These are phyloP conservation scores for Xenentodon cancila DNA, from an alignment of 2,797 vertebrate genomes.

Conservation along the genomic window DNA sequence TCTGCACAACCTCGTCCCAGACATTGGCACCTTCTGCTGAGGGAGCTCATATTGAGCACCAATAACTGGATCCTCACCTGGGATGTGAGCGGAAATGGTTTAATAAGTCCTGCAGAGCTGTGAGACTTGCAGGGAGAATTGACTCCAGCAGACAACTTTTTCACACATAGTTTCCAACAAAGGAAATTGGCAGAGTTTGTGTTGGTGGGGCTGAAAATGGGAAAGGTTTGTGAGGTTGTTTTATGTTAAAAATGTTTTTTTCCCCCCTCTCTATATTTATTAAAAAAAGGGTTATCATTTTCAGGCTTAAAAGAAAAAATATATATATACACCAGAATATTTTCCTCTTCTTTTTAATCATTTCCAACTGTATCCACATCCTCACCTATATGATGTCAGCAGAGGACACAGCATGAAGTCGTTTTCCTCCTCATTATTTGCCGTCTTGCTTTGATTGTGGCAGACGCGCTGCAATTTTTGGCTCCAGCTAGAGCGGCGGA, in stretches of 20 bases:
- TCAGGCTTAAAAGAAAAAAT: neutral
- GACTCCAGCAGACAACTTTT: slow-evolving; percentile 14
- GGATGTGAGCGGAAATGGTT: slow-evolving; percentile 1
- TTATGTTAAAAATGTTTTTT: too few species aligned
- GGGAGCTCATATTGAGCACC: neutral
- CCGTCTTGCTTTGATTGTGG: slow-evolving; percentile 3
- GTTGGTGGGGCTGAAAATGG: slow-evolving; percentile 17
- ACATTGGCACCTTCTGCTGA: neutral
- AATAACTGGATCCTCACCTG: neutral
- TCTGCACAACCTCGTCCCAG: too few species aligned
- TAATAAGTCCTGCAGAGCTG: slow-evolving; percentile 1
- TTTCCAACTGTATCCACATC: slow-evolving; percentile 6
- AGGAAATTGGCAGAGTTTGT: slow-evolving; percentile 13
- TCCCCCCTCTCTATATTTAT: too few species aligned
- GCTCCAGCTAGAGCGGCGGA: slow-evolving; percentile 12
- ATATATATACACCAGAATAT: neutral
- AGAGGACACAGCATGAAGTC: slow-evolving; percentile 4
- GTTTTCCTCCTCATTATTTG: slow-evolving; percentile 21
- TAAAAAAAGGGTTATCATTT: too few species aligned
- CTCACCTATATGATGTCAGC: slow-evolving; percentile 5
- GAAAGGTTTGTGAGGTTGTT: slow-evolving; percentile 6
- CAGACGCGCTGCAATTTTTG: slow-evolving; percentile 24
- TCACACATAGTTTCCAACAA: neutral
- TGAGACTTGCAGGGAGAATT: neutral
- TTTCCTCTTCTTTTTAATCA: neutral